These are phyloP conservation scores for Motacilla tschutschensis DNA, from an alignment of 2,113 vertebrate genomes.

Conservation along the genomic window DNA sequence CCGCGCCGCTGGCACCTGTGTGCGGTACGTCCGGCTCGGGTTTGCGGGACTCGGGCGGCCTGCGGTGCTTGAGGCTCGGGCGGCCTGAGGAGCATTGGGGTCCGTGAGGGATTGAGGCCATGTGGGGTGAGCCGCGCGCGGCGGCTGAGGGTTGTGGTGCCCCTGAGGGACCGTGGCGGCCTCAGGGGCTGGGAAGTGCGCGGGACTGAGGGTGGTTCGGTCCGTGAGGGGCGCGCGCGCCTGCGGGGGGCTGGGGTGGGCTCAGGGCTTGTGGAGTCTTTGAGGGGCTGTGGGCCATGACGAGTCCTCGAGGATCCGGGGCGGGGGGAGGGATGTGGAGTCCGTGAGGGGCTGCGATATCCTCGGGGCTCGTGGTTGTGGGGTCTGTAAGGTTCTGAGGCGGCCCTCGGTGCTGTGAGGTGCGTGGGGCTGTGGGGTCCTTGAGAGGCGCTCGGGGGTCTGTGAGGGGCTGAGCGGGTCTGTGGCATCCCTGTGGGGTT, in stretches of 20 bases:
- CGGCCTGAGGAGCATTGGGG: no score
- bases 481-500: not conserved
- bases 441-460: no score
- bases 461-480: not conserved
- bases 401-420: not conserved
- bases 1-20: fast-evolving
- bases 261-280: not conserved
- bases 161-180: not conserved
- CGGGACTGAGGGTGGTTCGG: not conserved
- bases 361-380: no score
- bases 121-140: not conserved
- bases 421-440: not conserved
- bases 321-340: no score
- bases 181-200: not conserved
- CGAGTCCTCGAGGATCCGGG: no score
- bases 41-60: not conserved
- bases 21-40: no score
- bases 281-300: not conserved
- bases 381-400: not conserved
- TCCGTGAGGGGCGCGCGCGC: not conserved
- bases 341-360: not conserved
- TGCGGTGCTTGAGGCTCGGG: not conserved
- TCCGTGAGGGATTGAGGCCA: not conserved
- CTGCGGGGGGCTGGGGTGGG: no score
- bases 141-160: not conserved